Evolutionary conservation across 1,140 invertebrate genomes (phyloP), one percentile per base, ranked within the genome.

Genomic region (Lasioglossum albipes): DNA sequence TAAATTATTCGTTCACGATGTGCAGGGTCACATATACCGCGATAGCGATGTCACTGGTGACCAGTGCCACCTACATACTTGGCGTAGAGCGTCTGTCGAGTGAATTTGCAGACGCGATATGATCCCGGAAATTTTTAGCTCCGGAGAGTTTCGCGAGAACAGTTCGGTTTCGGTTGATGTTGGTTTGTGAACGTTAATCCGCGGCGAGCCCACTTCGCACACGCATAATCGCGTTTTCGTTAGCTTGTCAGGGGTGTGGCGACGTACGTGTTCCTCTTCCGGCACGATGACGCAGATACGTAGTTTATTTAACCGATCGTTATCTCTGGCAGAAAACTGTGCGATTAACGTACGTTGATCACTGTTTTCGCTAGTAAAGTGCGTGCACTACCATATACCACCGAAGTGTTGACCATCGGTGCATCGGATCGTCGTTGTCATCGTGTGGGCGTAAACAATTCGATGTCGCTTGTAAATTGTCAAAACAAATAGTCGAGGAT

Each of bases 241-340:
- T 36, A 9, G 10, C 42, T 59, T 20, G 67, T 41, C 66, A 82
- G 84, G 85, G 85, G 87, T 88, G 87, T 88, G 87, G 87, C 87
- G 84, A 68, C 27, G 75, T 41, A 31, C 49, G n/a, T 20, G 64
- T 76, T 20, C 31, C 68, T 69, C 64, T 80, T 73, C 42, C 66
- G 73, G 57, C 67, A 73, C 59, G 49, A 75, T 87, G 86, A 87
- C 85, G 83, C 86, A 83, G 57, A 84, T 54, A 67, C 31, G 77
- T 80, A 62, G 76, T 79, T 81, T 81, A 57, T 76, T 75, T 79
- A 27, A 27, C 74, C 82, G 82, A 84, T 87, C 82, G 71, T 87
- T 82, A 87, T 73, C 42, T 65, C 65, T 16, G 42, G 36, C 52
- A 31, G 68, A 66, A 74, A 68, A 59, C 73, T 77, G 74, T 68